A percentile compares a stretch with the other conserved stretches of the same genome.
phyloP scores from a whole-genome alignment of 2,888 invertebrate species.

The Athetis lepigone region DNA sequence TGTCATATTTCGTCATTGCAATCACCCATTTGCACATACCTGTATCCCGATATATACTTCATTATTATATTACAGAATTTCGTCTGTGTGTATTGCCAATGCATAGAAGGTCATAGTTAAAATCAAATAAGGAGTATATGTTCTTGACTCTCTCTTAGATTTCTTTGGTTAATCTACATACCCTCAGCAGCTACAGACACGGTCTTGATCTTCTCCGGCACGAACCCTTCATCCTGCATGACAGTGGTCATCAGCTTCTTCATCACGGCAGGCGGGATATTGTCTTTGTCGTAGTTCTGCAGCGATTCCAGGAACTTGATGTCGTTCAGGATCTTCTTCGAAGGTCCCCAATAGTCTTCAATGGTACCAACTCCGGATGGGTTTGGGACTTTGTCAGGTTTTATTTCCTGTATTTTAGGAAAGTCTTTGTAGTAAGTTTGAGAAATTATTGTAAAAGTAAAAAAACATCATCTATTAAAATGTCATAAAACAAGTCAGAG shows the following conservation, averaged over 20 bases:
- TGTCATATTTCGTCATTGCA: slow-evolving; percentile 98
- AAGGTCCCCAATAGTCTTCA: slow-evolving; percentile 98
- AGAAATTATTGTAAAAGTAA: background rate
- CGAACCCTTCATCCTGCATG: slow-evolving; percentile 95
- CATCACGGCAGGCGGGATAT: slow-evolving; percentile 95
- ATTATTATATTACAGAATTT: background rate
- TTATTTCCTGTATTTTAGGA: slow-evolving; percentile 92
- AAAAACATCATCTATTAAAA: background rate
- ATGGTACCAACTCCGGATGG: slow-evolving; percentile 95
- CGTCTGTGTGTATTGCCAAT: no score
- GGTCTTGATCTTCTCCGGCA: slow-evolving; percentile 96
- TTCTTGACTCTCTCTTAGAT: no score
- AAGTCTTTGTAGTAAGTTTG: background rate
- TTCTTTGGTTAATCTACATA: no score
- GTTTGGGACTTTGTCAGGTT: slow-evolving; percentile 96
- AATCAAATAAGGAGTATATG: no score
- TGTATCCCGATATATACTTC: slow-evolving; percentile 59
- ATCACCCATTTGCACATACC: slow-evolving; percentile 98
- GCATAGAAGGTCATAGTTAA: no score
- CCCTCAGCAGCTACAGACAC: slow-evolving; percentile 98
- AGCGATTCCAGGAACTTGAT: slow-evolving; percentile 97
- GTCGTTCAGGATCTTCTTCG: slow-evolving; percentile 96
- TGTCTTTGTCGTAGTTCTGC: slow-evolving; percentile 97
- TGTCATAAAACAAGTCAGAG: background rate
- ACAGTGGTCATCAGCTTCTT: slow-evolving; percentile 95